Conservation (phyloP, 2,888 invertebrate species). For the Rhaphigaster nebulosa region DNA sequence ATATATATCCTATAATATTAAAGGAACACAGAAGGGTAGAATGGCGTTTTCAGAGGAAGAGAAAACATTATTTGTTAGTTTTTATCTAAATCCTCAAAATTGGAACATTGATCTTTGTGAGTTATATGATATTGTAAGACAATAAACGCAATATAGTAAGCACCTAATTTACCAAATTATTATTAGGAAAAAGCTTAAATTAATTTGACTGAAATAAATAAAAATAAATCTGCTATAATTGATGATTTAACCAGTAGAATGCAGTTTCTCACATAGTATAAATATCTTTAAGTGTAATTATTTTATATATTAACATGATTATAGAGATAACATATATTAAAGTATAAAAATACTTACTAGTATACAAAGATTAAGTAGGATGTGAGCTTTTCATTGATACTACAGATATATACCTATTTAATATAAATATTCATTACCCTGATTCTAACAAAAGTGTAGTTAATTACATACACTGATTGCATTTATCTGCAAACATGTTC, state of each 20-base stretch:
- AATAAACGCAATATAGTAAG: background rate
- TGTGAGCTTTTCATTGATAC: slow-evolving; percentile 31
- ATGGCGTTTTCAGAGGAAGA: too few relatives aligned
- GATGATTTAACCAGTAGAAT: slow-evolving; percentile 20
- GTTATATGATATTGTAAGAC: background rate
- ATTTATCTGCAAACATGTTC: background rate
- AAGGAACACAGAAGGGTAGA: too few relatives aligned
- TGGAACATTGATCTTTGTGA: too few relatives aligned
- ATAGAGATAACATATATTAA: slow-evolving; percentile 30
- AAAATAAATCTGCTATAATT: background rate
- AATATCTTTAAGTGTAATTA: background rate
- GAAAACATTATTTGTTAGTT: too few relatives aligned
- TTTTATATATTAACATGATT: background rate
- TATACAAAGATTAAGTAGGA: slow-evolving; percentile 46
- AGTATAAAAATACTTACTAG: slow-evolving; percentile 53
- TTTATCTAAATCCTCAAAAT: too few relatives aligned
- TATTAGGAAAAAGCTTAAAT: background rate
- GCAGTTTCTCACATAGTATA: background rate
- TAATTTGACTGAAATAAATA: background rate
- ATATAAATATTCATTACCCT: slow-evolving; percentile 39
- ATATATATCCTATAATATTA: too few relatives aligned
- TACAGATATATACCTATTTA: slow-evolving; percentile 25
- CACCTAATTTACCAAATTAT: background rate
- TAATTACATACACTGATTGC: slow-evolving; percentile 5
- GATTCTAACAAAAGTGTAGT: slow-evolving; percentile 8